phyloP scores from a whole-genome alignment of 2,113 vertebrate genomes.

The Podarcis muralis region DNA sequence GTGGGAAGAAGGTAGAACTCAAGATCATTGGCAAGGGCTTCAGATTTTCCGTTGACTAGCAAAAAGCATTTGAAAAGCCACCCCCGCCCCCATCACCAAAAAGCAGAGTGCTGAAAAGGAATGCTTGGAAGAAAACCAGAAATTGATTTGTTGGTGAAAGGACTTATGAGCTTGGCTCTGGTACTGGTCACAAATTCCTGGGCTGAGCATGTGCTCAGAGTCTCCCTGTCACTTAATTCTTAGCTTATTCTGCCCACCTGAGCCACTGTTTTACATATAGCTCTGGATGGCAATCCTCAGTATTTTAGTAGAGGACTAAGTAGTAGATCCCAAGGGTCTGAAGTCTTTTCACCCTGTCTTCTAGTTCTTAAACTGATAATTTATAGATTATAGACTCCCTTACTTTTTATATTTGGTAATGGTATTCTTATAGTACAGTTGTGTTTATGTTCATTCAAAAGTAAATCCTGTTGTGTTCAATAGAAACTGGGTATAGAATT shows the following conservation, averaged over 20 bases:
- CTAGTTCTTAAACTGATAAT: neutral
- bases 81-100: neutral
- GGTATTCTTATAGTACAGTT: neutral
- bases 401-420: neutral
- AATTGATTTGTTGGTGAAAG: neutral
- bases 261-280: too few relatives aligned
- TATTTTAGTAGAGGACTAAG: too few relatives aligned
- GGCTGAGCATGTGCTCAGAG: too few relatives aligned
- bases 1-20: too few relatives aligned
- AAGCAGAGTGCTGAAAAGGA: neutral
- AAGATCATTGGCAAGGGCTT: neutral
- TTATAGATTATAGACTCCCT: neutral
- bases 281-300: too few relatives aligned
- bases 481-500: neutral
- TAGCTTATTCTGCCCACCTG: too few relatives aligned
- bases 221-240: too few relatives aligned
- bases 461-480: too few relatives aligned
- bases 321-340: too few relatives aligned
- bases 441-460: too few relatives aligned
- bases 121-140: neutral
- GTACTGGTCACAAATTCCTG: too few relatives aligned
- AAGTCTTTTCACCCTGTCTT: neutral
- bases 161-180: neutral
- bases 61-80: neutral
- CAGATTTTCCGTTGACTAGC: neutral